Conservation (phyloP, 2,888 invertebrate species). For the Cataglyphis rosenhaueri region DNA sequence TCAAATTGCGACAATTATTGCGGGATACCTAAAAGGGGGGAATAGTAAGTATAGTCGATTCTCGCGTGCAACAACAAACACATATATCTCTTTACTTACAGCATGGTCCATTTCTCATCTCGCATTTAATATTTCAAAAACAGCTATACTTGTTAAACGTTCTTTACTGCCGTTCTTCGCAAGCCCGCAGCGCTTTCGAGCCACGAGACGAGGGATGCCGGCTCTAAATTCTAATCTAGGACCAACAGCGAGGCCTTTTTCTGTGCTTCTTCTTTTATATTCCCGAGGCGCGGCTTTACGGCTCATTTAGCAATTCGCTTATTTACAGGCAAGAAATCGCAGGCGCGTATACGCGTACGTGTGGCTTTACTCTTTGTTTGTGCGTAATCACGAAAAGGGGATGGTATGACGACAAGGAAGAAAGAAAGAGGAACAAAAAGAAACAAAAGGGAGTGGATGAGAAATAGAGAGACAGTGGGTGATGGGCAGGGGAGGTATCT, state of each 20-base stretch:
- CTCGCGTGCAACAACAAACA: background rate
- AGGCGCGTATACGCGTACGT: constrained; percentile 44
- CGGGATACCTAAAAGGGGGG: background rate
- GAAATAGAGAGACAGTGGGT: constrained; percentile 57
- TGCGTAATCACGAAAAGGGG: constrained; percentile 64
- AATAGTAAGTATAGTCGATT: background rate
- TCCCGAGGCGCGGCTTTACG: constrained; percentile 63
- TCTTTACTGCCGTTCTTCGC: constrained; percentile 30
- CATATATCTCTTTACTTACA: background rate
- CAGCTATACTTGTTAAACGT: constrained; percentile 10
- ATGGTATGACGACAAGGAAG: constrained; percentile 37
- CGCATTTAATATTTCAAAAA: constrained; percentile 37
- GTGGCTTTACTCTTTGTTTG: constrained; percentile 62
- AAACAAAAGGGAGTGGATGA: constrained; percentile 57
- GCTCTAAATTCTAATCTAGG: constrained; percentile 49
- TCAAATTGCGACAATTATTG: background rate
- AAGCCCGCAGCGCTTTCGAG: constrained; percentile 2
- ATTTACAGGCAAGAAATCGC: constrained; percentile 64
- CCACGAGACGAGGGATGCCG: background rate
- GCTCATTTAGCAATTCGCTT: constrained; percentile 79
- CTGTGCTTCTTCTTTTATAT: constrained; percentile 21
- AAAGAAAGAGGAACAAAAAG: constrained; percentile 28
- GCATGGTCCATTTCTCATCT: constrained; percentile 22
- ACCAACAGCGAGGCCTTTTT: constrained; percentile 2
- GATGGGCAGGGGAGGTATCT: constrained; percentile 29